Percentiles rank a stretch among this genome's conserved stretches.
phyloP scores from a whole-genome alignment of 2,888 invertebrate species.

The Diadegma fenestrale region DNA sequence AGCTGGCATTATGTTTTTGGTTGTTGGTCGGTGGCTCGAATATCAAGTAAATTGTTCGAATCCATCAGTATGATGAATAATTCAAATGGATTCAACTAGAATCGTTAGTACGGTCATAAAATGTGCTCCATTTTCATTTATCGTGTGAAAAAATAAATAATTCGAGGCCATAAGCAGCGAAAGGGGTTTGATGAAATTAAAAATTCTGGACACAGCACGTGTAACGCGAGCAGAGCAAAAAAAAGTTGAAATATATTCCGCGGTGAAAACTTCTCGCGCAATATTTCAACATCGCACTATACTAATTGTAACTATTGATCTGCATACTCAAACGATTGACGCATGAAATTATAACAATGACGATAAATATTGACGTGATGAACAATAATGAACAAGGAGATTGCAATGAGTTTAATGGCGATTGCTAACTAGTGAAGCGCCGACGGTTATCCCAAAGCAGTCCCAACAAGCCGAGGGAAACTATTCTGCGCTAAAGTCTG shows the following conservation, averaged over 20 bases:
- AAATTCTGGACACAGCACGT: not conserved
- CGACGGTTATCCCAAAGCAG: conserved; percentile 3
- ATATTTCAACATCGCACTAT: not conserved
- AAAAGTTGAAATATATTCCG: not conserved
- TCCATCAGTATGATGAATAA: not conserved
- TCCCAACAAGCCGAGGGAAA: not conserved
- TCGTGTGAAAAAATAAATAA: not conserved
- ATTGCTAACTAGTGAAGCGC: conserved; percentile 46
- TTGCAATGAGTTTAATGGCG: conserved; percentile 48
- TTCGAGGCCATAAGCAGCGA: not conserved
- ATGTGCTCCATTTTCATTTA: not conserved
- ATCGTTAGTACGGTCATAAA: not conserved
- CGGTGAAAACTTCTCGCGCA: not conserved
- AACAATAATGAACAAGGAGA: too few species aligned
- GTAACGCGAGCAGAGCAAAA: not conserved
- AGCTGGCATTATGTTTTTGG: not conserved
- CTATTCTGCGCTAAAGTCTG: conserved; percentile 50
- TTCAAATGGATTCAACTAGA: not conserved
- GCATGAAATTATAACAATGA: not conserved
- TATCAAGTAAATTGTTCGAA: conserved; percentile 1
- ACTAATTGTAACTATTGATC: not conserved
- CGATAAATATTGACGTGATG: not conserved
- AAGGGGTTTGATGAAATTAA: not conserved
- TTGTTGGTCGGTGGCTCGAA: not conserved
- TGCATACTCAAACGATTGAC: not conserved